Evolutionary conservation across 1,140 invertebrate genomes (phyloP).

Genomic region (Gyrodactylus salaris): DNA sequence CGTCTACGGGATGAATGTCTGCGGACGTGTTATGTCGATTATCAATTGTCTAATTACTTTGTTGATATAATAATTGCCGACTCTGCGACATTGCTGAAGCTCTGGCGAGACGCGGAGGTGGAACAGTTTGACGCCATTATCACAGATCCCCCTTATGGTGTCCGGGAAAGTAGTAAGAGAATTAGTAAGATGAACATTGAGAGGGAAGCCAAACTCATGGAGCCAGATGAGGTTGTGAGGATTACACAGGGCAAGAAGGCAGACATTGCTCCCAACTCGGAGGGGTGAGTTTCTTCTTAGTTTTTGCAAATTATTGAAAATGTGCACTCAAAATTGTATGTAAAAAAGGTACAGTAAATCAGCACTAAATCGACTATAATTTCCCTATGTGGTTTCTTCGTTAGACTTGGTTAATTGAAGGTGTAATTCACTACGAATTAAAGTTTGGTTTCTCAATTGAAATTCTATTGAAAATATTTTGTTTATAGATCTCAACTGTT

Average conservation of each 20-base stretch:
- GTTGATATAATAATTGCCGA: not conserved
- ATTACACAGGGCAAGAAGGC: not conserved
- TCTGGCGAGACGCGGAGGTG: not conserved
- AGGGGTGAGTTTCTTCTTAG: too few species aligned
- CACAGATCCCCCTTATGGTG: conserved; percentile 3
- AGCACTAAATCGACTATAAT: too few species aligned
- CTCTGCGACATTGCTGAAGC: not conserved
- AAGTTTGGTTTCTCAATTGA: too few species aligned
- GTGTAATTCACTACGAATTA: too few species aligned
- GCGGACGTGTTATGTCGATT: not conserved
- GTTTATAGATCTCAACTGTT: too few species aligned
- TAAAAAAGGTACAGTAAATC: too few species aligned
- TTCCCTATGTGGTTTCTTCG: too few species aligned
- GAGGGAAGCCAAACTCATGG: not conserved
- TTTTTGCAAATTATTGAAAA: too few species aligned
- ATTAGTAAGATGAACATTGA: not conserved
- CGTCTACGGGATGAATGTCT: not conserved
- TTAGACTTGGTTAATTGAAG: too few species aligned
- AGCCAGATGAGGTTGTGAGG: not conserved
- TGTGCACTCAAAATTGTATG: too few species aligned
- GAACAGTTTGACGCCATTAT: not conserved
- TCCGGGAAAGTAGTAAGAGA: not conserved
- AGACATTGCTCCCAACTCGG: not conserved
- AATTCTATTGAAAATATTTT: too few species aligned
- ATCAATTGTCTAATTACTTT: not conserved